These are phyloP conservation scores for Hexactinellida sp. DNA, from an alignment of 37 sponge, comb jelly and placozoan species.

Conservation along the genomic window DNA sequence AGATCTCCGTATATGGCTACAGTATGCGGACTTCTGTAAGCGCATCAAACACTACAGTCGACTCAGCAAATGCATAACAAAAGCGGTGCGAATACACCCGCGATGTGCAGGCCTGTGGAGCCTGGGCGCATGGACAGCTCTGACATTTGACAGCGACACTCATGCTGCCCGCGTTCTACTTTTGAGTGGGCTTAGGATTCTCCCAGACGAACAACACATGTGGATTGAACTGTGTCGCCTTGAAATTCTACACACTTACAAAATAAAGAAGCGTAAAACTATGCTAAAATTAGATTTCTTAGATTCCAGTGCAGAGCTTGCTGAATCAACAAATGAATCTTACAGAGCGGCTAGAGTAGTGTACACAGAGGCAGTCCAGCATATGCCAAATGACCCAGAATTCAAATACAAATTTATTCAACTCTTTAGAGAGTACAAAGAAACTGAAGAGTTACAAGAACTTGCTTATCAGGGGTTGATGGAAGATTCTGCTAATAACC, in stretches of 20 bases:
- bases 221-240: background rate
- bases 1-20: background rate
- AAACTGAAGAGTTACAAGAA: background rate
- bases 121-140: slow-evolving; percentile 7
- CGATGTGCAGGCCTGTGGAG: background rate
- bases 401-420: slow-evolving; percentile 6
- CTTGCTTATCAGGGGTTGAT: background rate
- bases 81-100: background rate
- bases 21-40: slow-evolving; percentile 1
- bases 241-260: slow-evolving; percentile 7
- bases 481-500: background rate
- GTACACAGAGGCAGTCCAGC: background rate
- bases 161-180: slow-evolving; percentile 8
- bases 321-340: background rate
- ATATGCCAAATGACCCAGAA: background rate
- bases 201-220: background rate
- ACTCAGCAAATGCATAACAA: background rate
- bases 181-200: background rate
- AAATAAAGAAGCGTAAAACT: background rate
- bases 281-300: background rate
- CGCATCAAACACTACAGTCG: background rate
- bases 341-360: background rate
- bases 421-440: background rate
- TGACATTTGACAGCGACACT: background rate
- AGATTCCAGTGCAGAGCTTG: background rate